Base-by-base conservation (phyloP, 1,140 invertebrate species). In the Zaprionus capensis region DNA sequence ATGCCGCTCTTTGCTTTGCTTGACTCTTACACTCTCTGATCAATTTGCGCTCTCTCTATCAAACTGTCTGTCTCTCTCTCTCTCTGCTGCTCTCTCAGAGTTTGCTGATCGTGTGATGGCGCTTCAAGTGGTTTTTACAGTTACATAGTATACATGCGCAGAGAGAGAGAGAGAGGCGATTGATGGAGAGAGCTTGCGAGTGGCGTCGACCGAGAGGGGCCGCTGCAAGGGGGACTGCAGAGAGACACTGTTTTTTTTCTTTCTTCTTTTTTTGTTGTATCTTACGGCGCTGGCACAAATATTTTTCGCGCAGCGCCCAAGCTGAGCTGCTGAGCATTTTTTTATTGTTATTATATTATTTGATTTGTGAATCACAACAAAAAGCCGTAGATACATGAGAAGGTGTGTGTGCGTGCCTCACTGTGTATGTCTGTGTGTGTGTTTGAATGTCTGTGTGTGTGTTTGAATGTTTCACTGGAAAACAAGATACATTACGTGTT, bases 311-410 rank as follows among this genome's bases (percentile, higher is more conserved):
- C 63, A 76, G 73, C 73, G 56, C 73, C 56, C 68, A 76, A 76
- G 74, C 70, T 71, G 70, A 34, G 31, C 31, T 34, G 31, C 77
- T 78, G 69, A 79, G 57, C 55, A 56, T 75, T 69, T 85, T 74
- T 80, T 66, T 81, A 76, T 82, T 87, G 66, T 78, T 75, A 75
- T 84, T 83, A 86, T 78, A 78, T 80, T 87, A 88, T 87, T 87
- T 87, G 84, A 88, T 87, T 84, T 88, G 83, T 87, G 83, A 87
- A 83, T 87, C 83, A 87, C 83, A 81, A 56, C 63, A 82, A 71
- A 77, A 69, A 73, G 26, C 26, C 69, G 69, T 66, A 62, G 68
- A 56, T 69, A 51, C 68, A 55, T 80, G 55, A 26, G 58, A 63
- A 63, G 57, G 64, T 55, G 31, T 70, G 46, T 70, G 34, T 31